Evolutionary conservation across 2,113 vertebrate species (phyloP).

Genomic region (Athene cunicularia): DNA sequence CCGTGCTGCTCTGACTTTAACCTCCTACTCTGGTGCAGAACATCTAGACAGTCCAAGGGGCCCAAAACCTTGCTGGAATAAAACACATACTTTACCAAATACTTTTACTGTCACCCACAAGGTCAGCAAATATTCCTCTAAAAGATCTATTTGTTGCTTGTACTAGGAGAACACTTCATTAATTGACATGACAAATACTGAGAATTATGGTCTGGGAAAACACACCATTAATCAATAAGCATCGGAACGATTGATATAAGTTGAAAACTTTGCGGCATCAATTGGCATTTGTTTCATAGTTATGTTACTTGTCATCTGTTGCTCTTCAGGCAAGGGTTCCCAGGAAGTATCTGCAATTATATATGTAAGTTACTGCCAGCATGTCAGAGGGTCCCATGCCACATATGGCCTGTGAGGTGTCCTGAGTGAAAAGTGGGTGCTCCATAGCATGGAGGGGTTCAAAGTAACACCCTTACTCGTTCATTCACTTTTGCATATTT

Average conservation of each 20-base stretch:
- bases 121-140: not conserved
- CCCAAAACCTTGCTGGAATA: not conserved
- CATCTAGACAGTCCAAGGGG: not conserved
- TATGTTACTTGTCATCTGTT: not conserved
- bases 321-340: not conserved
- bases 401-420: not conserved
- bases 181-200: not conserved
- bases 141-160: not conserved
- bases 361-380: not conserved
- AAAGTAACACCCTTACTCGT: not conserved
- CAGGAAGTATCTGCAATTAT: not conserved
- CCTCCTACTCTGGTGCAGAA: not conserved
- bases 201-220: not conserved
- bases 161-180: not conserved
- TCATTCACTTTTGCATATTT: not conserved
- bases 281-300: not conserved
- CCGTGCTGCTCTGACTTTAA: not conserved
- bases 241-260: not conserved
- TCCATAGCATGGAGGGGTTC: fast-evolving
- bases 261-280: not conserved
- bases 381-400: not conserved
- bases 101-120: not conserved
- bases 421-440: not conserved
- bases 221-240: not conserved
- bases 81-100: not conserved